Conservation (phyloP, 2,797 vertebrate species). For the Macropus fuliginosus region DNA sequence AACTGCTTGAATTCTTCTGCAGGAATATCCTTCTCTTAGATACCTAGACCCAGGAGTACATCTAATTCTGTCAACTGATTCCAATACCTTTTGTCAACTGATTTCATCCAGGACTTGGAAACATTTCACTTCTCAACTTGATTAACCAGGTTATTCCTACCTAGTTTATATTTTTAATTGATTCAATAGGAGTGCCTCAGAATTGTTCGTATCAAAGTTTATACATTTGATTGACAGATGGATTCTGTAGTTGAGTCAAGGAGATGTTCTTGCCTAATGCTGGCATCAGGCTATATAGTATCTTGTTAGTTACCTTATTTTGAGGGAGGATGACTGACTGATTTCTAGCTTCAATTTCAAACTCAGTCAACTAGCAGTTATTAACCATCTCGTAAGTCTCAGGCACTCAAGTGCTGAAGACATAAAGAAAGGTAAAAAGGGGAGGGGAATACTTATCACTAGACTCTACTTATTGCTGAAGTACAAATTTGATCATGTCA, state of each 20-base stretch:
- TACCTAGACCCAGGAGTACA: neutral
- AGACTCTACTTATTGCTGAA: neutral
- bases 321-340: neutral
- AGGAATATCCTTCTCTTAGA: neutral
- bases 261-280: neutral
- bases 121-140: neutral
- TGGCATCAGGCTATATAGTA: neutral
- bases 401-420: neutral
- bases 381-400: neutral
- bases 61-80: neutral
- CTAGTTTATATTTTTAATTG: neutral
- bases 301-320: neutral
- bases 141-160: neutral
- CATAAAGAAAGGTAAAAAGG: neutral
- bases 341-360: neutral
- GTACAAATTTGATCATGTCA: neutral
- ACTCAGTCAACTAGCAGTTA: neutral
- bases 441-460: neutral
- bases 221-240: neutral
- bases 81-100: neutral
- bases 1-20: neutral
- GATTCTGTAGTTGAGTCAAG: neutral
- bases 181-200: neutral
- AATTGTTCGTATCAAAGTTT: neutral
- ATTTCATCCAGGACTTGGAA: neutral